Evolutionary conservation across 2,888 invertebrate species (phyloP).

Genomic region (Rhagium mordax): DNA sequence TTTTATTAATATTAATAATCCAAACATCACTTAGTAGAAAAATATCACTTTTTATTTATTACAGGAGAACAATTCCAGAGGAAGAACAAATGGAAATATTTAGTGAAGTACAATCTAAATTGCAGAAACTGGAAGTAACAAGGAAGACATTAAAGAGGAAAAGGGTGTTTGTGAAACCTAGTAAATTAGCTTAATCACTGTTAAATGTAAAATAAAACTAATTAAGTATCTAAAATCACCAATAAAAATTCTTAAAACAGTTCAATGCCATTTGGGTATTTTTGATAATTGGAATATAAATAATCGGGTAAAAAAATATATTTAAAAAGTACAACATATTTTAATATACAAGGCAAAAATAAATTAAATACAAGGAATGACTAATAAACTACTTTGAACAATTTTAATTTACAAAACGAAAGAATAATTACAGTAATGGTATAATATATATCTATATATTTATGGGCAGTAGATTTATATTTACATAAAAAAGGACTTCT

Average conservation of each 20-base stretch:
- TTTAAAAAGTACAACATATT: conserved; percentile 53
- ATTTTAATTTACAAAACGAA: conserved; percentile 53
- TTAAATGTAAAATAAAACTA: conserved; percentile 1
- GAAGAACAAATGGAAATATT: conserved; percentile 92
- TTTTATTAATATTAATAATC: not conserved
- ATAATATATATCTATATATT: conserved; percentile 38
- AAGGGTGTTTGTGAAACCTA: conserved; percentile 75
- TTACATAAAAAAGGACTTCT: conserved; percentile 30
- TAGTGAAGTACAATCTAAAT: conserved; percentile 84
- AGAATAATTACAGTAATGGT: conserved; percentile 45
- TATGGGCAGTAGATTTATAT: conserved; percentile 47
- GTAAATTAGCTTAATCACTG: conserved; percentile 68
- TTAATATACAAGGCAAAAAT: conserved; percentile 55
- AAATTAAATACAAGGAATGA: conserved; percentile 57
- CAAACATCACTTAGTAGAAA: not conserved
- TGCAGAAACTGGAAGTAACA: conserved; percentile 80
- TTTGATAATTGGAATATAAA: conserved; percentile 30
- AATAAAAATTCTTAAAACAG: not conserved
- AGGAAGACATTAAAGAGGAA: conserved; percentile 77
- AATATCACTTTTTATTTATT: conserved; percentile 54
- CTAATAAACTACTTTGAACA: conserved; percentile 49
- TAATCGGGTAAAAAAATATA: conserved; percentile 52
- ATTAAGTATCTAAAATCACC: conserved; percentile 11
- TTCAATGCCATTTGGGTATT: not conserved
- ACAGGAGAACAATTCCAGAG: conserved; percentile 85